These are phyloP conservation scores for Lamprotornis superbus DNA, from an alignment of 2,113 vertebrate species.

Conservation along the genomic window DNA sequence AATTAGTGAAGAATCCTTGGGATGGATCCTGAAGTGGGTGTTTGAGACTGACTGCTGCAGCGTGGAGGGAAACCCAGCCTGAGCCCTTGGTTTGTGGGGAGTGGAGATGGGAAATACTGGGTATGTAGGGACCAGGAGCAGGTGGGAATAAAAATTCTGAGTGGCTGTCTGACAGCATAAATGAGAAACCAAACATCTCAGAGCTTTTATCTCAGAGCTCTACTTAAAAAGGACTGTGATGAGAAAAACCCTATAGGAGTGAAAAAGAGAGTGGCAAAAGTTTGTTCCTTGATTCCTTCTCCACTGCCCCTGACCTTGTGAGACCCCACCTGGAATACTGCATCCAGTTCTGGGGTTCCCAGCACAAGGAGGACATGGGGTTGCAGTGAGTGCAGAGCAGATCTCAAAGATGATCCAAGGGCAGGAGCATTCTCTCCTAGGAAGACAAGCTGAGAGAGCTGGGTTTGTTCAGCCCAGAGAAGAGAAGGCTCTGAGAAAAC, in stretches of 20 bases:
- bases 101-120: not conserved
- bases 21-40: not conserved
- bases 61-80: not conserved
- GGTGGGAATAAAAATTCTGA: not conserved
- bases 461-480: not conserved
- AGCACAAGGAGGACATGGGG: not conserved
- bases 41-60: not conserved
- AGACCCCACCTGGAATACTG: not conserved
- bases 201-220: not conserved
- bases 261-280: not conserved
- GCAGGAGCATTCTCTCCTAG: not conserved
- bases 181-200: not conserved
- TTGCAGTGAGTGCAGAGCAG: not conserved
- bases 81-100: not conserved
- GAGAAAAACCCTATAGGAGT: not conserved
- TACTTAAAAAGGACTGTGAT: fast-evolving
- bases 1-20: not conserved
- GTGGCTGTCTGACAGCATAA: not conserved
- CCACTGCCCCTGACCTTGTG: not conserved
- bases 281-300: not conserved
- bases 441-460: not conserved
- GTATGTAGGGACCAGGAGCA: not conserved
- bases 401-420: not conserved
- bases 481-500: not conserved
- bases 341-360: not conserved